A percentile compares a stretch with the other conserved stretches of the same genome.
Conservation (phyloP, 2,888 invertebrate genomes). For the Camptogramma bilineatum region DNA sequence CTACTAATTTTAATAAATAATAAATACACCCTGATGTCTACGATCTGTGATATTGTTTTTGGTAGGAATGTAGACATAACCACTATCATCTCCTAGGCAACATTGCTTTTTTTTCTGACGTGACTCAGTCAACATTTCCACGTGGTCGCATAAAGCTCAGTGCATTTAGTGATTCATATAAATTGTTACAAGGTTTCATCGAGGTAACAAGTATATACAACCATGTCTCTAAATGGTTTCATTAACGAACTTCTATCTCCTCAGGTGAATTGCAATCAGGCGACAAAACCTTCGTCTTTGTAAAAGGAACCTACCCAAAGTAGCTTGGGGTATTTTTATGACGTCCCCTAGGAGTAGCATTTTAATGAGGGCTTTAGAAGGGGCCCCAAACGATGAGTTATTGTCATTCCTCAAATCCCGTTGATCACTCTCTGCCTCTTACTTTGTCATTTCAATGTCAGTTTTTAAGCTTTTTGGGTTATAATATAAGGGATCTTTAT, state of each 20-base stretch:
- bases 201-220: background rate
- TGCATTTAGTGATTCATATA: too few species aligned
- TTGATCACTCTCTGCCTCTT: slow-evolving; percentile 54
- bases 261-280: slow-evolving; percentile 28
- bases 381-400: slow-evolving; percentile 67
- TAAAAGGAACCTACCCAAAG: slow-evolving; percentile 41
- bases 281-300: slow-evolving; percentile 31
- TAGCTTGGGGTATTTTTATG: slow-evolving; percentile 61
- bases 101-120: too few species aligned
- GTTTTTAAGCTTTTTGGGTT: slow-evolving; percentile 33
- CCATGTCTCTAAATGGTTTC: slow-evolving; percentile 21
- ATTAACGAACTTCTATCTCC: slow-evolving; percentile 8
- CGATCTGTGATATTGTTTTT: too few species aligned
- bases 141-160: too few species aligned
- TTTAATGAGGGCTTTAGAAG: slow-evolving; percentile 70
- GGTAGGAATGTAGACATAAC: too few species aligned
- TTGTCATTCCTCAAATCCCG: slow-evolving; percentile 65
- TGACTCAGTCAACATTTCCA: too few species aligned
- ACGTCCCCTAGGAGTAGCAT: slow-evolving; percentile 62
- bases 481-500: background rate
- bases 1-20: too few species aligned
- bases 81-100: too few species aligned
- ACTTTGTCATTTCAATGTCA: slow-evolving; percentile 47
- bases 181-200: background rate
- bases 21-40: too few species aligned